Evolutionary conservation across 2,888 invertebrate genomes (phyloP).

Genomic region (Athalia rosae): DNA sequence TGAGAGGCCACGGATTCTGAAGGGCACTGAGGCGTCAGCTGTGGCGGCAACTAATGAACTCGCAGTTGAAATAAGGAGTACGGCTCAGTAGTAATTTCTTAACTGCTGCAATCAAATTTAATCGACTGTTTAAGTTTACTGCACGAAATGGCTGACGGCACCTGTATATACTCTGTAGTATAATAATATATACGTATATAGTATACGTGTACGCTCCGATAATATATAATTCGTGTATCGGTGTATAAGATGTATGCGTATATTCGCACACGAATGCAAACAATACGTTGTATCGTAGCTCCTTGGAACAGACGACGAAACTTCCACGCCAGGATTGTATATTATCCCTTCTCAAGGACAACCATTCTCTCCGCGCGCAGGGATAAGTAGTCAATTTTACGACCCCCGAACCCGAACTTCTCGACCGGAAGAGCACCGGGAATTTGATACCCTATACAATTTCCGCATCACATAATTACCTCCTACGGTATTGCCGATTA

Average conservation of each 20-base stretch:
- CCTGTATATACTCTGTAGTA: constrained; percentile 11
- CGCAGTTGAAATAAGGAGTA: constrained; percentile 45
- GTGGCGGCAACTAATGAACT: constrained; percentile 45
- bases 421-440: constrained; percentile 26
- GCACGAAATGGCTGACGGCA: constrained; percentile 31
- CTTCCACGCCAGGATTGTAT: constrained; percentile 31
- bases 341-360: constrained; percentile 39
- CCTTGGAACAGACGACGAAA: constrained; percentile 37
- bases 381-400: constrained; percentile 40
- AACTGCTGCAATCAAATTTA: constrained; percentile 45
- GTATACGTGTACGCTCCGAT: not conserved
- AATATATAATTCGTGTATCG: not conserved
- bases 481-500: constrained; percentile 5
- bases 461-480: constrained; percentile 21
- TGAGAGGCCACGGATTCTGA: constrained; percentile 12
- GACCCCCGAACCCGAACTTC: constrained; percentile 14
- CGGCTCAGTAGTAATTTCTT: constrained; percentile 43
- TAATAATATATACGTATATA: constrained; percentile 1
- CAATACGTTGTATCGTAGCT: constrained; percentile 28
- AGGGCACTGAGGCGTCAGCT: constrained; percentile 45
- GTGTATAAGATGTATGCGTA: not conserved
- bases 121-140: constrained; percentile 46
- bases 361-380: constrained; percentile 11
- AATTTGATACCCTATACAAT: constrained; percentile 39
- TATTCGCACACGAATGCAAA: constrained; percentile 22